Conservation (phyloP, 2,888 invertebrate genomes). For the Tetramorium bicarinatum region DNA sequence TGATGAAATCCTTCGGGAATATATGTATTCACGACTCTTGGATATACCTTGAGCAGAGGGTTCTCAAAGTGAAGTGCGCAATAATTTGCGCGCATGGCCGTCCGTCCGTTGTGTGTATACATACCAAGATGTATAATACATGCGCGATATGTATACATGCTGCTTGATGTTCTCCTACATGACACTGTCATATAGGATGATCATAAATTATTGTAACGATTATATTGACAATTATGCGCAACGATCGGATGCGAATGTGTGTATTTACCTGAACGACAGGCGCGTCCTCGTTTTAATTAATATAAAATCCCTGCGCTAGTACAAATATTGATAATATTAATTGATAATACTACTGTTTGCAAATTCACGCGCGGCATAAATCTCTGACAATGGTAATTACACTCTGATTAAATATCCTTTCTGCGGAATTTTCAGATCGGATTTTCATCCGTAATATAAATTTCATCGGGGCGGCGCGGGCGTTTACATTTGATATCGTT, state of each 20-base stretch:
- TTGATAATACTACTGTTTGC: slow-evolving; percentile 5
- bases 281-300: slow-evolving; percentile 15
- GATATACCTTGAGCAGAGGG: not conserved
- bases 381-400: slow-evolving; percentile 10
- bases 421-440: not conserved
- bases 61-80: slow-evolving; percentile 62
- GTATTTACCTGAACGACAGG: not conserved
- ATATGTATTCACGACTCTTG: slow-evolving; percentile 49
- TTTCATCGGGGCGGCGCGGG: not conserved
- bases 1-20: slow-evolving; percentile 53
- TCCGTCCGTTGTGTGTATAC: slow-evolving; percentile 29
- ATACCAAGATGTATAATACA: slow-evolving; percentile 24
- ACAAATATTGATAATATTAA: slow-evolving; percentile 39
- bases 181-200: not conserved
- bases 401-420: not conserved
- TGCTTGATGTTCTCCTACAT: slow-evolving; percentile 7
- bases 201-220: slow-evolving; percentile 49
- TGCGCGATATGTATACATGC: slow-evolving; percentile 21
- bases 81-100: slow-evolving; percentile 68
- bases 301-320: slow-evolving; percentile 27
- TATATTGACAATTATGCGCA: slow-evolving; percentile 50
- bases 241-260: slow-evolving; percentile 1
- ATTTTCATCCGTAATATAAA: not conserved
- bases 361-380: not conserved
- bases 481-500: slow-evolving; percentile 5